These are phyloP conservation scores for Oxytorus armatus DNA, from an alignment of 2,888 invertebrate species.

Conservation along the genomic window DNA sequence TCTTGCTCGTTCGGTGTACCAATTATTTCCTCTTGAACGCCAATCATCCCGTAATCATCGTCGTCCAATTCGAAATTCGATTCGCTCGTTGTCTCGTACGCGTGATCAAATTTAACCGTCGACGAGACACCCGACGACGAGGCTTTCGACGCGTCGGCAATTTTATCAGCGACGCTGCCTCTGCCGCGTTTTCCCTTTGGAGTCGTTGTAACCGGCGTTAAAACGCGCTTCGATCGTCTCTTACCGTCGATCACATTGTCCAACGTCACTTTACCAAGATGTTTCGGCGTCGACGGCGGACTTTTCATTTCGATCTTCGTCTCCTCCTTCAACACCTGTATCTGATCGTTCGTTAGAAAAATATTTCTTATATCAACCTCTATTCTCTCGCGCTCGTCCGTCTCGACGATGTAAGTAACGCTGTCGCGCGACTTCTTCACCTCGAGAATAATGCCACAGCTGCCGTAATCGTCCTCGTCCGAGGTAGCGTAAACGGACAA, in stretches of 20 bases:
- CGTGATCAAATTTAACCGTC: constrained; percentile 60
- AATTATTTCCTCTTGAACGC: constrained; percentile 2
- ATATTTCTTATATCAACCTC: constrained; percentile 77
- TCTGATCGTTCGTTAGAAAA: constrained; percentile 79
- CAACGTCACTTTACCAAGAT: constrained; percentile 75
- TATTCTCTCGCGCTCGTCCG: constrained; percentile 75
- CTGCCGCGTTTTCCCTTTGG: constrained; percentile 69
- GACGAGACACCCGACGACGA: constrained; percentile 74
- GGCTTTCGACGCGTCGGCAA: constrained; percentile 64
- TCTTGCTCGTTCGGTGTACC: constrained; percentile 71
- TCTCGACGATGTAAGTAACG: constrained; percentile 76
- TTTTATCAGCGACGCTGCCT: constrained; percentile 48
- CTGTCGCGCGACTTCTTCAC: constrained; percentile 66
- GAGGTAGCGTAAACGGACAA: constrained; percentile 78
- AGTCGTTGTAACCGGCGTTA: constrained; percentile 69
- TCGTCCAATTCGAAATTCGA: constrained; percentile 69
- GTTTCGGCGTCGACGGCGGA: constrained; percentile 76
- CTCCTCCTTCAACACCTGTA: constrained; percentile 77
- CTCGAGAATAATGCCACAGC: constrained; percentile 77
- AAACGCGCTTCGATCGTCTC: constrained; percentile 75
- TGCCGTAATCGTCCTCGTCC: constrained; percentile 74
- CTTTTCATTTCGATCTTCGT: constrained; percentile 66
- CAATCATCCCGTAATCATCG: constrained; percentile 65
- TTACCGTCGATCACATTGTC: constrained; percentile 80
- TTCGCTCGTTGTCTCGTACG: constrained; percentile 74